These are phyloP conservation scores for Halictus rubicundus DNA, from an alignment of 1,140 invertebrate genomes.

Conservation along the genomic window DNA sequence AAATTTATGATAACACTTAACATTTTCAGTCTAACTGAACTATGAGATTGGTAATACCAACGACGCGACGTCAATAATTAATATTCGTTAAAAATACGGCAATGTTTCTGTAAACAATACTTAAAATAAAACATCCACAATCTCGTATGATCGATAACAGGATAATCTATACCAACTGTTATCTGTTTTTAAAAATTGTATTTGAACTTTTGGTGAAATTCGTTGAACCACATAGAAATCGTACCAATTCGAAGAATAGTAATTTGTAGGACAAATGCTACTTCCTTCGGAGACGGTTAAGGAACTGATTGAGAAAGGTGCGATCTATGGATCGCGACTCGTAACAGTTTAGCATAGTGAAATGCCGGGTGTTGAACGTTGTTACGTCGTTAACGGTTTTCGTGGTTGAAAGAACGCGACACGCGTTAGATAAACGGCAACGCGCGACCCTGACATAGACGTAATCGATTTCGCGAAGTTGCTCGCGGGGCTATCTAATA, in stretches of 20 bases:
- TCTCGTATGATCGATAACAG: no score
- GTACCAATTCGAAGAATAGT: background rate
- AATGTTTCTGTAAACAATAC: no score
- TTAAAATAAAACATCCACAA: no score
- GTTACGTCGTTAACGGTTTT: slow-evolving; percentile 17
- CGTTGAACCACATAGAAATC: no score
- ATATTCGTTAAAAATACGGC: no score
- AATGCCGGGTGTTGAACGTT: slow-evolving; percentile 2
- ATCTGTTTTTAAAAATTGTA: no score
- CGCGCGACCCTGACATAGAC: slow-evolving; percentile 39
- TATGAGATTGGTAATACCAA: no score
- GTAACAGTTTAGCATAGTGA: background rate
- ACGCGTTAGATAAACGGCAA: slow-evolving; percentile 8
- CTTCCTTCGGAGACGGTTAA: background rate
- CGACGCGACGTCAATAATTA: no score
- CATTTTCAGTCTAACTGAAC: no score
- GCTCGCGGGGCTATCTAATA: background rate
- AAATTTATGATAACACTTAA: no score
- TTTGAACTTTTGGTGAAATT: no score
- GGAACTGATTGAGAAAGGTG: background rate
- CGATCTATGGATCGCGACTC: background rate
- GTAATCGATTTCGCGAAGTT: slow-evolving; percentile 37
- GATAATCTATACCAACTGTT: no score
- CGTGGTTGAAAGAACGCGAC: slow-evolving; percentile 5
- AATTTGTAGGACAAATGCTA: background rate